Percentiles rank a stretch among this genome's conserved stretches.
Evolutionary conservation across 2,113 vertebrate species (phyloP).

Genomic region (Dasyornis broadbenti): DNA sequence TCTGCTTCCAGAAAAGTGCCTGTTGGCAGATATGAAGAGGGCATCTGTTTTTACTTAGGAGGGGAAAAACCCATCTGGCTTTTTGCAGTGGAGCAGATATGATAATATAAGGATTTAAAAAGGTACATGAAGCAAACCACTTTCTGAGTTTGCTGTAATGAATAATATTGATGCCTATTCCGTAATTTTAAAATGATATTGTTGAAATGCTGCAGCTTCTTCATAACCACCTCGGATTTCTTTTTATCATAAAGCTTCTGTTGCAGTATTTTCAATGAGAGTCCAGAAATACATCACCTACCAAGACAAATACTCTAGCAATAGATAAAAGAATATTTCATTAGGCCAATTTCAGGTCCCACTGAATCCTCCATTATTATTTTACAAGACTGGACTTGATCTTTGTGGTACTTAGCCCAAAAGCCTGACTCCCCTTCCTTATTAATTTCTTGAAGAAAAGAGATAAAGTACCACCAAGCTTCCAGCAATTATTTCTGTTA

Average conservation of each 20-base stretch:
- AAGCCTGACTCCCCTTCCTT: background rate
- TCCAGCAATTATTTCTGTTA: background rate
- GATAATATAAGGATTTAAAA: background rate
- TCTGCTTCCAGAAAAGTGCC: background rate
- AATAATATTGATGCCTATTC: background rate
- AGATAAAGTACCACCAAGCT: background rate
- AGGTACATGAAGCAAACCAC: background rate
- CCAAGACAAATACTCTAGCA: background rate
- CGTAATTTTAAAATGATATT: background rate
- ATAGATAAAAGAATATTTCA: background rate
- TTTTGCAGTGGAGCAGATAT: background rate
- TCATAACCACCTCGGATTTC: background rate
- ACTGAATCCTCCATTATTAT: background rate
- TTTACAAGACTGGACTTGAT: background rate
- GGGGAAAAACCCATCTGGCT: background rate
- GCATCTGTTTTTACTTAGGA: conserved; percentile 12
- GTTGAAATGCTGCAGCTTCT: background rate
- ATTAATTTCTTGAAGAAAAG: background rate
- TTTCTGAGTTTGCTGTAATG: background rate
- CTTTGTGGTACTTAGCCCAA: background rate
- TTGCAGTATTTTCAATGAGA: background rate
- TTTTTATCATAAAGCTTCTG: background rate
- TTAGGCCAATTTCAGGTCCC: background rate
- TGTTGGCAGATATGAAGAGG: background rate
- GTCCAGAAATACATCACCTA: background rate